Evolutionary conservation across 2,113 vertebrate genomes (phyloP), one percentile per base, ranked within the genome.

Genomic region (Phrynocephalus versicolor): DNA sequence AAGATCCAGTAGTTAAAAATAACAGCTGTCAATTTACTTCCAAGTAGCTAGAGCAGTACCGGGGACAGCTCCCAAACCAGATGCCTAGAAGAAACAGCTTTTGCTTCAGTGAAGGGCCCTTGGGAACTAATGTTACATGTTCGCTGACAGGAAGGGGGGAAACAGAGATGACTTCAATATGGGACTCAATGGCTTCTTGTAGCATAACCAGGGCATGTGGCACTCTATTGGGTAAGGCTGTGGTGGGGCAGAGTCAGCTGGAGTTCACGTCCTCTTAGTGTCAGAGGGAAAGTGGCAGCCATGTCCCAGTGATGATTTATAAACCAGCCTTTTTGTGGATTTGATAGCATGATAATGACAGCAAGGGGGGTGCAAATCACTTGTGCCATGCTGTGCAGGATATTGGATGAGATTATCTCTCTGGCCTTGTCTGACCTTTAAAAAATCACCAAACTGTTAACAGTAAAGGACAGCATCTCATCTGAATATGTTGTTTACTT

Each of bases 381-480:
- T 30, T 67, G 39, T 4, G 18, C 45, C 25, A 41, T 41, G 30
- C 25, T 62, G 21, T 64, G 30, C 30, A 51, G 12, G 35, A 60
- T 58, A 33, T 41, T 41, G 51, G 76, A 37, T 45, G 39, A 65
- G 15, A 77, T 69, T 58, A 70, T 84, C 15, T 37, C 27, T 19
- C 9, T 84, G 74, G n/a, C 51, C 35, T 85, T 78, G 18, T 51
- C 51, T 79, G 64, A 37, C 9, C n/a, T 37, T 25, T n/a, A n/a
- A 41, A 58, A 58, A 58, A n/a, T 3, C 14, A 27, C n/a, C 30
- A 77, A 25, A 58, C 67, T 45, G 25, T 60, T 79, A 70, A 60
- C 60, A 18, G 35, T 85, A 41, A 85, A 71, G 78, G 64, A 70
- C 76, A 79, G 51, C 37, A 7, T 79, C 35, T 79, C 65, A 60